Evolutionary conservation across 2,888 invertebrate species (phyloP).

Genomic region (Sipha maydis): DNA sequence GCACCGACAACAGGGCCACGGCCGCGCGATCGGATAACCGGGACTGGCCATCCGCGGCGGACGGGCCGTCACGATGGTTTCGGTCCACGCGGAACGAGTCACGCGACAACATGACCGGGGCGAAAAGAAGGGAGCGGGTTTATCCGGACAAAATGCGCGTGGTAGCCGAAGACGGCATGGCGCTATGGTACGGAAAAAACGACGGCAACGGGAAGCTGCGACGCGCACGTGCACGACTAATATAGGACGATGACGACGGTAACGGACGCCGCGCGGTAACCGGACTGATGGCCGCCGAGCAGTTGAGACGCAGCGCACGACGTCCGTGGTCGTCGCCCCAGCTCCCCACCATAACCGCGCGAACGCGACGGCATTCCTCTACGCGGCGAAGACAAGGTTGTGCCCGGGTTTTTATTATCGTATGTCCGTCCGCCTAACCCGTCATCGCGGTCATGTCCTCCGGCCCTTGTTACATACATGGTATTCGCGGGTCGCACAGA

Average conservation of each 20-base stretch:
- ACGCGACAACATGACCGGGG: constrained; percentile 43
- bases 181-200: not conserved
- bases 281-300: constrained; percentile 45
- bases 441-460: not conserved
- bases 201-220: not conserved
- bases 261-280: constrained; percentile 35
- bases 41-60: not conserved
- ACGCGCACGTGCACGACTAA: not conserved
- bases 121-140: no score
- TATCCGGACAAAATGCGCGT: no score
- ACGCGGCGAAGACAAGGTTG: constrained; percentile 47
- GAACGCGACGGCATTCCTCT: constrained; percentile 27
- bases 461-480: not conserved
- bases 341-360: not conserved
- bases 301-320: not conserved
- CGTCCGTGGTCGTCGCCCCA: not conserved
- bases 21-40: not conserved
- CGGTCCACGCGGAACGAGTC: constrained; percentile 48
- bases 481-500: no score
- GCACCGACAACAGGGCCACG: constrained; percentile 50
- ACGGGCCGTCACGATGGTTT: not conserved
- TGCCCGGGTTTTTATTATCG: constrained; percentile 41
- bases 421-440: not conserved
- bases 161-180: not conserved
- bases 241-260: not conserved